A percentile compares a stretch with the other conserved stretches of the same genome.
Evolutionary conservation across 1,140 invertebrate species (phyloP).

Genomic region (Scylla paramamosain): DNA sequence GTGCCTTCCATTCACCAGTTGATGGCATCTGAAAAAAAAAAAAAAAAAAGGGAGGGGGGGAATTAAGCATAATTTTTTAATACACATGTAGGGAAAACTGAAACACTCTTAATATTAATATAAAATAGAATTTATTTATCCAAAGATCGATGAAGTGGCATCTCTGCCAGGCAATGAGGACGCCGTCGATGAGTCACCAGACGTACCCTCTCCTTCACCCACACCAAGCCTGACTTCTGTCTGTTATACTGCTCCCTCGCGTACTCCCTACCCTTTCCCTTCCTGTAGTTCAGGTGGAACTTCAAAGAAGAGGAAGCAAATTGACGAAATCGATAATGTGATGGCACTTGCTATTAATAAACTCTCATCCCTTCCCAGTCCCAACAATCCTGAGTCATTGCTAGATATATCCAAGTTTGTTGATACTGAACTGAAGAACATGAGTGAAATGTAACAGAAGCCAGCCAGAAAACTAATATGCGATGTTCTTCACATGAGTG

Average conservation of each 20-base stretch:
- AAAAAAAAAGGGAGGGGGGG: not conserved
- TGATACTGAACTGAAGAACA: conserved; percentile 8
- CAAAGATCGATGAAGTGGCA: not conserved
- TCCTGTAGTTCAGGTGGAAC: not conserved
- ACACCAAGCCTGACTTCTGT: conserved; percentile 19
- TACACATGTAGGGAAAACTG: too few species aligned
- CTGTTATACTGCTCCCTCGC: not conserved
- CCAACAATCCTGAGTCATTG: not conserved
- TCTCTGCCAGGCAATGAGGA: too few species aligned
- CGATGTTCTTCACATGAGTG: not conserved
- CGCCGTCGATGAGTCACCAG: too few species aligned
- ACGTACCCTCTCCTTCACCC: too few species aligned
- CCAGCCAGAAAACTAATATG: conserved; percentile 32
- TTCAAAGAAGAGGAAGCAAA: conserved; percentile 45
- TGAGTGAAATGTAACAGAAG: not conserved
- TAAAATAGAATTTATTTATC: not conserved
- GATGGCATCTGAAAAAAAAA: conserved; percentile 25
- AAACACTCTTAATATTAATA: too few species aligned
- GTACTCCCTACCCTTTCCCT: not conserved
- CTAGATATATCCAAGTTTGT: not conserved
- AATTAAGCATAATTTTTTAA: too few species aligned
- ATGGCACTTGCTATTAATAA: conserved; percentile 32
- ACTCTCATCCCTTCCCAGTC: conserved; percentile 27
- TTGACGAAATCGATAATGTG: not conserved
- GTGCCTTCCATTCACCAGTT: conserved; percentile 27